Base-by-base conservation (phyloP, 2,888 invertebrate species). In the Caenorhabditis afra region DNA sequence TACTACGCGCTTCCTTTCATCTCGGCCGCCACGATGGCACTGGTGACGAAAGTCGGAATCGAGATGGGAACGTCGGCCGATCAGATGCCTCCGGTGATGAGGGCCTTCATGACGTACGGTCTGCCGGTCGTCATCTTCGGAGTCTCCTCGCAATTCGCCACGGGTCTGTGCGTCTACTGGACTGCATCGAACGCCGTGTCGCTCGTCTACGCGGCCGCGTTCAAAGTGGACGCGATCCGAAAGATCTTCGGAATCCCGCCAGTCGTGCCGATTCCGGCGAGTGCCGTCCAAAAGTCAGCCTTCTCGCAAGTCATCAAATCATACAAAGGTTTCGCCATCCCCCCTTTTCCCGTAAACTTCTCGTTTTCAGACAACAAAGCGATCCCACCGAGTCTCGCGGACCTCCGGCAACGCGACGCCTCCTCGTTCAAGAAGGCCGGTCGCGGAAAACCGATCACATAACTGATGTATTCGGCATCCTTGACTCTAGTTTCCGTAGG, bases 1-100 rank as follows among this genome's bases (percentile, higher is more conserved):
- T 95, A 93, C 91, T 97, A 94, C 89, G 83, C 95, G 14, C 92
- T 99, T 68, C 98, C 98, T 0, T 7, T 96, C 0, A 92, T 96
- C 59, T 97, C 97, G 0, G 94, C 95, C 91, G 91, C 93, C 0
- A 96, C 97, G 0, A 91, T 98, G 88, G 94, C 93, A 91, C 91
- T 94, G 0, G 96, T 96, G 1, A 93, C 97, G 65, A 95, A 95
- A 91, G 75, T 80, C n/a, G 90, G 89, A 55, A 85, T 89, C 59
- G 88, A 89, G 55, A 82, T 83, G 68, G 88, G 90, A 16, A 74
- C 81, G 16, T 67, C 81, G 8, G 49, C 86, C 0, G 86, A 87
- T 57, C 81, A 82, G 58, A 85, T 90, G 87, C 64, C 85, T 3
- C 85, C 88, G 0, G 50, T 75, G 1, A 85, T 90, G 85, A 58